Evolutionary conservation across 2,797 vertebrate genomes (phyloP).

Genomic region (Enoplosus armatus): DNA sequence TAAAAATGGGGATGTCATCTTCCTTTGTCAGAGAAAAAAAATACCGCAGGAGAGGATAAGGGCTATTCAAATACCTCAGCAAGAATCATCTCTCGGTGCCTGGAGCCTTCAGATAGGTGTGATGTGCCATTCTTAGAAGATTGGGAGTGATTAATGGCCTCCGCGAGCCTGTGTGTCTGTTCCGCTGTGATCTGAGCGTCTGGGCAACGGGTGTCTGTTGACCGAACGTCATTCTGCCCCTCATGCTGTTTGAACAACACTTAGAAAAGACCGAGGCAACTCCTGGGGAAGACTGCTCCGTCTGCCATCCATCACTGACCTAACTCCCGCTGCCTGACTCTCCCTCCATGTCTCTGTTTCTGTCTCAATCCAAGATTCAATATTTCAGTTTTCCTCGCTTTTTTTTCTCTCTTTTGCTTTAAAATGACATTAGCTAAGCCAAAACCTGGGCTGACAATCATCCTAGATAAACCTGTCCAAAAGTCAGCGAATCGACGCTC

Average conservation of each 20-base stretch:
- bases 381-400: background rate
- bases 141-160: conserved; percentile 80
- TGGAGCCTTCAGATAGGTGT: conserved; percentile 57
- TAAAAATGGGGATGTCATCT: background rate
- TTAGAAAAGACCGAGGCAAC: conserved; percentile 84
- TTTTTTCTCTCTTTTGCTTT: background rate
- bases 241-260: conserved; percentile 87
- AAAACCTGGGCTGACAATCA: conserved; percentile 27
- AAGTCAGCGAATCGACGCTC: conserved; percentile 26
- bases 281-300: conserved; percentile 72
- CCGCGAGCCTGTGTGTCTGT: conserved; percentile 78
- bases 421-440: conserved; percentile 16
- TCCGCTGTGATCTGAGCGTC: conserved; percentile 82
- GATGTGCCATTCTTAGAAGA: conserved; percentile 59
- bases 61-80: background rate
- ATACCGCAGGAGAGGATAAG: background rate
- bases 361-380: background rate
- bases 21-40: background rate
- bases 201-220: conserved; percentile 85
- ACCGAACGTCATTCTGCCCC: conserved; percentile 85
- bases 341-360: conserved; percentile 4
- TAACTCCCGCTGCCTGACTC: conserved; percentile 31
- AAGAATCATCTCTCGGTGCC: conserved; percentile 34
- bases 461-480: conserved; percentile 2
- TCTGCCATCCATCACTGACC: conserved; percentile 55